Evolutionary conservation across 2,797 vertebrate genomes (phyloP), one percentile per base, ranked within the genome.

Genomic region (Protosalanx chinensis): DNA sequence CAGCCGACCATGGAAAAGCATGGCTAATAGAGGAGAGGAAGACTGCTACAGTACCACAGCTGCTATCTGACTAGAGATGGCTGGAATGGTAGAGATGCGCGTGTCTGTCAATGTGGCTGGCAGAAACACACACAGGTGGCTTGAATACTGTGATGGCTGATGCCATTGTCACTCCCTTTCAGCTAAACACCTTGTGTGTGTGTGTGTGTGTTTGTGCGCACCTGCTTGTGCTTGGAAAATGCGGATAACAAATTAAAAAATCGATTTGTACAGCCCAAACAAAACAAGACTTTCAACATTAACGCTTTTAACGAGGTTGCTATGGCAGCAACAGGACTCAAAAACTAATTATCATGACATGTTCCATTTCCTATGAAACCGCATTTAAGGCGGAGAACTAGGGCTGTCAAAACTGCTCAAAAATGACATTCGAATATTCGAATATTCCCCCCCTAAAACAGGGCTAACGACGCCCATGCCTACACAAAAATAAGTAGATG

Each of bases 231-330:
- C 81, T 70, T 2, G 0, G 62, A 72, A 51, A 32, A 68, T 70
- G 67, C 53, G 81, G 79, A 76, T 71, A 33, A 84, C 73, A 85
- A 33, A 65, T 82, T 76, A 77, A 82, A 77, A 82, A 81, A 86
- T 87, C 75, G 81, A 84, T 84, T 80, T 5, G 76, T 59, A 62
- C 32, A 33, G 76, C 62, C 71, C 67, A 80, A 79, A 81, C 79
- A 73, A 70, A 70, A 80, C 18, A 10, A 46, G 60, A 18, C 72
- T 76, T 61, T 68, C 56, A 41, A 79, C 71, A 30, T 71, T n/a
- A 23, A 63, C 56, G 23, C 73, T 73, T 73, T 57, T 0, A 79
- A 79, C 16, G 13, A 33, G 5, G 57, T 72, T 76, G 63, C 73
- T 66, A 41, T 20, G 59, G 66, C 70, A 68, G 64, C 62, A 6